Percentiles rank a stretch among this genome's conserved stretches.
phyloP scores from a whole-genome alignment of 2,888 invertebrate species.

The Byasa hedistus region DNA sequence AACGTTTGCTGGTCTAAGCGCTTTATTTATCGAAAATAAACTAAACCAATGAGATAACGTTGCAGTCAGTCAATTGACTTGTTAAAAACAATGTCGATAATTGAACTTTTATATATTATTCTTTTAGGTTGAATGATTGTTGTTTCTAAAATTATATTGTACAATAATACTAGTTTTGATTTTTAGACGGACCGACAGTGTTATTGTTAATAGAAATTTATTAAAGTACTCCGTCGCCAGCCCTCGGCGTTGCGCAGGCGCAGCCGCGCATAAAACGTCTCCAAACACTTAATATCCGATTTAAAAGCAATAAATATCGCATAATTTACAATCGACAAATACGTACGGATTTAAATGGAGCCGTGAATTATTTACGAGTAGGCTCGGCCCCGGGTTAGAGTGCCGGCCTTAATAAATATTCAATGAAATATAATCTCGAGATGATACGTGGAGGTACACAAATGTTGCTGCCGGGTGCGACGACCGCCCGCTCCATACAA shows the following conservation, averaged over 20 bases:
- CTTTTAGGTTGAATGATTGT: too few relatives aligned
- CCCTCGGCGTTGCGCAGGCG: constrained; percentile 10
- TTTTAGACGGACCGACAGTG: too few relatives aligned
- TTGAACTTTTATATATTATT: too few relatives aligned
- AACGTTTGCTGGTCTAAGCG: too few relatives aligned
- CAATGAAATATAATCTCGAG: not conserved
- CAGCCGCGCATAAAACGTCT: constrained; percentile 26
- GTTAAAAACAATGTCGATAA: too few relatives aligned
- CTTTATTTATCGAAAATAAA: too few relatives aligned
- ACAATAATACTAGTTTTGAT: too few relatives aligned
- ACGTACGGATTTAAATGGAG: constrained; percentile 42
- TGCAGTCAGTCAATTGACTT: too few relatives aligned
- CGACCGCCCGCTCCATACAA: not conserved
- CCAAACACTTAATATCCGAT: constrained; percentile 34
- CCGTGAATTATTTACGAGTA: constrained; percentile 41
- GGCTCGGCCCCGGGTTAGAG: constrained; percentile 1
- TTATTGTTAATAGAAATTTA: too few relatives aligned
- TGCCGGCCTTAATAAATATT: constrained; percentile 6
- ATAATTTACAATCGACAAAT: constrained; percentile 42
- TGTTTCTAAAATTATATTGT: too few relatives aligned
- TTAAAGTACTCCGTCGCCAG: not conserved
- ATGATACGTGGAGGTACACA: constrained; percentile 13
- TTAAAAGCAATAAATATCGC: constrained; percentile 37
- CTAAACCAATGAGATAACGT: too few relatives aligned
- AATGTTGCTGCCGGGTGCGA: not conserved